Evolutionary conservation across 1,140 invertebrate genomes (phyloP), one percentile per base, ranked within the genome.

Genomic region (Scylla paramamosain): DNA sequence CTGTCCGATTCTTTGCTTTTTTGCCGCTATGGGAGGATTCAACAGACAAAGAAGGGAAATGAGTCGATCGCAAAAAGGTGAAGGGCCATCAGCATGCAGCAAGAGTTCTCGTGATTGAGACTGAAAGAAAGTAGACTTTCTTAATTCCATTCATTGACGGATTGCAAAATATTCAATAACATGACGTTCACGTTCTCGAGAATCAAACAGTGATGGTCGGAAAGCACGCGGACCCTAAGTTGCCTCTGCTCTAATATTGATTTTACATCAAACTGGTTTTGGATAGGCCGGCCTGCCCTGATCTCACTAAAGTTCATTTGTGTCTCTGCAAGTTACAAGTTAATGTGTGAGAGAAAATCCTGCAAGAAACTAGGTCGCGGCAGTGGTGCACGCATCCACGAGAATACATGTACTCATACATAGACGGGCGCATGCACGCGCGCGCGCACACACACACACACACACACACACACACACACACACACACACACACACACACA

Each of bases 391-490:
- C 52, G 20, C 52, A 59, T 59, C 12, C 52, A 59, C 52, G 10
- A 12, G 20, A 59, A 59, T 59, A 59, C 52, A 59, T 59, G 52
- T 59, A 59, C 10, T 16, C 20, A 59, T 59, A 59, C 52, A 16
- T 59, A 39, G 39, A 6, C 39, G 6, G 39, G 39, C 39, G 28
- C 77, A 82, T 2, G 28, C 77, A 82, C 2, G 28, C 77, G 28
- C 83, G n/a, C 83, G n/a, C 83, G n/a, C 83, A 28, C 83, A 84
- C 83, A 84, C 83, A 84, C 83, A 84, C 83, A 84, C 83, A 84
- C 83, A 84, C 83, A 84, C 83, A 84, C 83, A 39, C 39, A 39
- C 39, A 39, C 39, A 39, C 39, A 39, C 39, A 39, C 39, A 39
- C 39, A 39, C 39, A 39, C 39, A 39, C 39, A 39, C 39, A 39